Base-by-base conservation (phyloP, 2,888 invertebrate species). In the Archaeoteleia sp. region DNA sequence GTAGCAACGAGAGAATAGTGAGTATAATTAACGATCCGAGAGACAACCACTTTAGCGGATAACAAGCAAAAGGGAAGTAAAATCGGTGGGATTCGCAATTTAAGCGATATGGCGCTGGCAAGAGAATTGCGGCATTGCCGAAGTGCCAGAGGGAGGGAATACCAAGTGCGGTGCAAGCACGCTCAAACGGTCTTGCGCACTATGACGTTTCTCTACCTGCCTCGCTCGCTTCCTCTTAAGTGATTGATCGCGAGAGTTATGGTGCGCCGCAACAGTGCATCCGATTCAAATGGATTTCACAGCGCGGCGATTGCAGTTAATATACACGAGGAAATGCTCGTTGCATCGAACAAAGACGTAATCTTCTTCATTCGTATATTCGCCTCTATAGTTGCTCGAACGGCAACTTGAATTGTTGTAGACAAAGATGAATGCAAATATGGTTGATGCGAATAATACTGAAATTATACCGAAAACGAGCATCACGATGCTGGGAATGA, bases 151-250 rank as follows among this genome's bases (percentile, higher is more conserved):
- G 60, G 51, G 62, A 42, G 54, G 49, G 55, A 65, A 49, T 57
- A 48, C 49, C 57, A 45, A 66, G 55, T 53, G 58, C 53, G 63
- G 55, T 54, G 67, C 58, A 48, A 63, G 67, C 58, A 70, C 73
- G 71, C 72, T 71, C 72, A 73, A 73, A 66, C 73, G 72, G 73
- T 75, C 75, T 75, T 75, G 75, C 75, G 75, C 75, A 74, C 74
- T 74, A 66, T 71, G 71, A 57, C 46, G 66, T 61, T 65, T 62
- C 65, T 62, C 61, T 46, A 58, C 73, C 49, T 60, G 57, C 71
- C 53, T 62, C 68, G 57, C 67, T 63, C 51, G 67, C 62, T 67
- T 66, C 66, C 66, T 71, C 71, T 70, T 72, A 73, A 75, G 74
- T 75, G 75, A 75, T 74, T 75, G 75, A 74, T 74, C 74, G 75